These are phyloP conservation scores for Lissocephala sabroskyi DNA, from an alignment of 2,888 invertebrate genomes.

Conservation along the genomic window DNA sequence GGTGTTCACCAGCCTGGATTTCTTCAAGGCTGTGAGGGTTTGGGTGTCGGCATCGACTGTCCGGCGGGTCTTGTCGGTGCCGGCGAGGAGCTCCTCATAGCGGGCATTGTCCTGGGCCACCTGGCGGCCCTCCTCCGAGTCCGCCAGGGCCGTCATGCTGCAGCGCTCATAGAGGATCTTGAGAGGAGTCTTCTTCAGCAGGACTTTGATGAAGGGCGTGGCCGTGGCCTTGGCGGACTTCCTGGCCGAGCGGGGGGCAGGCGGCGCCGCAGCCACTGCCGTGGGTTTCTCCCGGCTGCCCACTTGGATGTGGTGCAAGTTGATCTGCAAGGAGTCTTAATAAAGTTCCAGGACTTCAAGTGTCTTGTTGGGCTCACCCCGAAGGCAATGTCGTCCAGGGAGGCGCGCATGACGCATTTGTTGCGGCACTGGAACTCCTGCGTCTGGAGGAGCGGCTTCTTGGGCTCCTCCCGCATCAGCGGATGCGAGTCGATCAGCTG, in stretches of 20 bases:
- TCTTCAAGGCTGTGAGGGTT: slow-evolving; percentile 77
- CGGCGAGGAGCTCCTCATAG: slow-evolving; percentile 80
- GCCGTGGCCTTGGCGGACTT: slow-evolving; percentile 19
- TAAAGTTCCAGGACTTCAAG: neutral
- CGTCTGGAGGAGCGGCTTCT: slow-evolving; percentile 30
- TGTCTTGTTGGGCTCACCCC: slow-evolving; percentile 30
- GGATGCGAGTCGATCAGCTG: slow-evolving; percentile 39
- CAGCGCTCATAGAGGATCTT: slow-evolving; percentile 78
- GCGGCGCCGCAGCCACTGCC: neutral
- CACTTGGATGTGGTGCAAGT: slow-evolving; percentile 42
- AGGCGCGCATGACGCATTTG: slow-evolving; percentile 55
- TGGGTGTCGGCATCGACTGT: slow-evolving; percentile 80
- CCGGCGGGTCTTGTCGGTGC: slow-evolving; percentile 77
- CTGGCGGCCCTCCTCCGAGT: slow-evolving; percentile 75
- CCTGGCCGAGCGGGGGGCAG: slow-evolving; percentile 4
- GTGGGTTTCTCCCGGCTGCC: slow-evolving; percentile 9
- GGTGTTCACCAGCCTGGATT: slow-evolving; percentile 78
- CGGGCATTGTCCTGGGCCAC: slow-evolving; percentile 78
- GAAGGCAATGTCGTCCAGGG: slow-evolving; percentile 47
- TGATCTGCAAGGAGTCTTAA: slow-evolving; percentile 29
- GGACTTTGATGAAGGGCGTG: slow-evolving; percentile 76
- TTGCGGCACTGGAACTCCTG: slow-evolving; percentile 46
- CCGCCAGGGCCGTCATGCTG: slow-evolving; percentile 77
- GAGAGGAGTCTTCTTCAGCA: slow-evolving; percentile 80
- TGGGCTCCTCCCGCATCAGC: slow-evolving; percentile 28